phyloP scores from a whole-genome alignment of 2,797 vertebrate genomes.

The Luscinia luscinia region DNA sequence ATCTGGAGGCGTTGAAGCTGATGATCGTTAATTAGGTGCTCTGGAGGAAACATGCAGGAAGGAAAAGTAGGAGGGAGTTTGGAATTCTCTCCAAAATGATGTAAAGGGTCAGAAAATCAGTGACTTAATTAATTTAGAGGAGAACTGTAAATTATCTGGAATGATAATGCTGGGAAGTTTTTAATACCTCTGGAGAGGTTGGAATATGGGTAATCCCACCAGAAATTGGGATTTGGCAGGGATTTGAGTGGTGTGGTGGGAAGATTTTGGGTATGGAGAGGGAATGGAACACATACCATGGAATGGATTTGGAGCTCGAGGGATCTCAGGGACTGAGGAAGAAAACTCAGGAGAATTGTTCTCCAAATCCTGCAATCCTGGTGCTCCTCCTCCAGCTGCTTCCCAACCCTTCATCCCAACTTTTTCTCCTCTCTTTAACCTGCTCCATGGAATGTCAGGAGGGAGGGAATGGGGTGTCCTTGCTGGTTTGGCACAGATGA shows the following conservation, averaged over 20 bases:
- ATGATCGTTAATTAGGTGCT: constrained; percentile 9
- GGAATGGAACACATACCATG: background rate
- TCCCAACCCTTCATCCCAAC: background rate
- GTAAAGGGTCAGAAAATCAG: background rate
- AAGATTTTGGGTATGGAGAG: background rate
- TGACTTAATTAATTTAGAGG: background rate
- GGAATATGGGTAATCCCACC: background rate
- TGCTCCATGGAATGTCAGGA: background rate
- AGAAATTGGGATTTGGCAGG: background rate
- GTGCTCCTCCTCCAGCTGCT: background rate
- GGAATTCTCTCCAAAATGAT: background rate
- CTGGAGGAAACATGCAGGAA: background rate
- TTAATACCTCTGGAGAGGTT: background rate
- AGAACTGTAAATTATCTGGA: background rate
- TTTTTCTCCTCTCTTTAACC: background rate
- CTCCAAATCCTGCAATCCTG: fast-evolving
- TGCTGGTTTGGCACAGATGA: background rate
- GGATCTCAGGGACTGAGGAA: background rate
- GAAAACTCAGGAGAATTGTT: background rate
- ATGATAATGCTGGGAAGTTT: background rate
- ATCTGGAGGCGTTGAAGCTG: constrained; percentile 23
- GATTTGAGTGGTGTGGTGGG: background rate
- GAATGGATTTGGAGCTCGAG: fast-evolving
- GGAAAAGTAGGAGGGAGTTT: background rate
- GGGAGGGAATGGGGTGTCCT: background rate